Evolutionary conservation across 2,113 vertebrate genomes (phyloP).

Genomic region (Oncorhynchus tshawytscha): DNA sequence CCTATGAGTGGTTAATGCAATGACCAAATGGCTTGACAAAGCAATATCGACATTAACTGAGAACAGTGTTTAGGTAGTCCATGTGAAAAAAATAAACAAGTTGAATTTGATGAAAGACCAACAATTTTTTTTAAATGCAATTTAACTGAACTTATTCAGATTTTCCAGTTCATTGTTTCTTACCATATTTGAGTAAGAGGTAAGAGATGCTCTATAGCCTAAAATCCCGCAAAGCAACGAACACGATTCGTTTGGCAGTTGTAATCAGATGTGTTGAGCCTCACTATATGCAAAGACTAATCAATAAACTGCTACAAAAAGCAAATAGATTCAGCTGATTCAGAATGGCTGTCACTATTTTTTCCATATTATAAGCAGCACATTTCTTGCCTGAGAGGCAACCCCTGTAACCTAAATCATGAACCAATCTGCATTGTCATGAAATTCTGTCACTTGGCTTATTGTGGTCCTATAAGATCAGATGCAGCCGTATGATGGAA

Average conservation of each 20-base stretch:
- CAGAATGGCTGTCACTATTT: not conserved
- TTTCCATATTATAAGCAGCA: not conserved
- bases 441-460: not conserved
- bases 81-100: not conserved
- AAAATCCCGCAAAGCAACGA: not conserved
- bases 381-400: too few species aligned
- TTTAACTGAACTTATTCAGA: not conserved
- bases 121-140: not conserved
- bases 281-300: not conserved
- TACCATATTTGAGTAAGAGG: not conserved
- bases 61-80: too few species aligned
- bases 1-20: not conserved
- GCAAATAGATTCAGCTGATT: not conserved
- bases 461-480: too few species aligned
- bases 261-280: not conserved
- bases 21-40: not conserved
- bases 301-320: not conserved
- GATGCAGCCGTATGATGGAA: too few species aligned
- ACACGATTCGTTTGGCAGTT: not conserved
- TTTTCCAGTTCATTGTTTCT: not conserved
- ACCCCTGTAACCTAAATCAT: too few species aligned
- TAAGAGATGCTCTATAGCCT: not conserved
- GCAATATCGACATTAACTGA: not conserved
- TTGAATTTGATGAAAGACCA: not conserved
- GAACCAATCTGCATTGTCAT: not conserved